A percentile compares a stretch with the other conserved stretches of the same genome.
These are phyloP conservation scores for Diachasmimorpha longicaudata DNA, from an alignment of 1,140 invertebrate species.

Conservation along the genomic window DNA sequence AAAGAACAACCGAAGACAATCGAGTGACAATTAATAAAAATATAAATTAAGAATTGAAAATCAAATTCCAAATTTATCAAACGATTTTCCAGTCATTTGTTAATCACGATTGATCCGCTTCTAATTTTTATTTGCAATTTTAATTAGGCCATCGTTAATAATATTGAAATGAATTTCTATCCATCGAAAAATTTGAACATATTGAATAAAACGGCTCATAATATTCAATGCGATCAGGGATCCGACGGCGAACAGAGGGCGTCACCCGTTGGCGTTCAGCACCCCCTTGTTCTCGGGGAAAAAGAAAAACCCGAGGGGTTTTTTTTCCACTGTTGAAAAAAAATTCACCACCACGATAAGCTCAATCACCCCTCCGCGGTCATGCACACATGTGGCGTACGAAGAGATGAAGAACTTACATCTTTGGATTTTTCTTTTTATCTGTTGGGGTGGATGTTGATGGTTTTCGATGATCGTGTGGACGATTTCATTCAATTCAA, in stretches of 20 bases:
- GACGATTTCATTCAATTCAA: neutral
- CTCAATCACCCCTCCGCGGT: constrained; percentile 17
- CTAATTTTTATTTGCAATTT: too few species aligned
- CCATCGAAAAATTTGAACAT: neutral
- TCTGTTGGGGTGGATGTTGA: neutral
- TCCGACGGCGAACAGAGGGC: constrained; percentile 6
- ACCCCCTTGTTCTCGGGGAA: constrained; percentile 3
- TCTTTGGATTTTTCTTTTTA: neutral
- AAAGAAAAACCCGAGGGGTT: neutral
- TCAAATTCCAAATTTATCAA: too few species aligned
- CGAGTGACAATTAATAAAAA: too few species aligned
- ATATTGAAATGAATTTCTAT: neutral
- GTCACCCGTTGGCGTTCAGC: neutral
- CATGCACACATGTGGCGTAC: constrained; percentile 11
- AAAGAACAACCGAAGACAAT: too few species aligned
- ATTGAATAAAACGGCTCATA: constrained; percentile 10
- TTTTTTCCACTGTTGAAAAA: neutral
- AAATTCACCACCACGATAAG: constrained; percentile 10
- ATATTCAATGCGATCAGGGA: constrained; percentile 24
- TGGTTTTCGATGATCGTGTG: too few species aligned
- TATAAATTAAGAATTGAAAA: too few species aligned
- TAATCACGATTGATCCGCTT: too few species aligned
- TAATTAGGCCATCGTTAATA: neutral
- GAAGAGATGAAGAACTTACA: neutral
- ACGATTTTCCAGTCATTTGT: too few species aligned